Evolutionary conservation across 2,113 vertebrate species (phyloP).

Genomic region (Ardeotis arabs): DNA sequence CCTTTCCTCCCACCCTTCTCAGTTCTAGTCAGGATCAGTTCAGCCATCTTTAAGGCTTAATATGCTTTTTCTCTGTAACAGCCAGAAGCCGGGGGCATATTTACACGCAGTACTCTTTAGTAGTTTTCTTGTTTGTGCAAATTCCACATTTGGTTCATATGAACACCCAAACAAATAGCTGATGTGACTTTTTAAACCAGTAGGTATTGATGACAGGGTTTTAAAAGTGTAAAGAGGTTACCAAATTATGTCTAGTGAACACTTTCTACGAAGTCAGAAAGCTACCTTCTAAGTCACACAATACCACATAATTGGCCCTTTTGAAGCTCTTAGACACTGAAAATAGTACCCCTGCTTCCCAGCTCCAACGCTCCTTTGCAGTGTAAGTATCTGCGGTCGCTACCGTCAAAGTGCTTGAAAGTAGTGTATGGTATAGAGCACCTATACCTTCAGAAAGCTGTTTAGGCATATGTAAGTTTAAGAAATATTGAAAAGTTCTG

Average conservation of each 20-base stretch:
- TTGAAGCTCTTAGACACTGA: neutral
- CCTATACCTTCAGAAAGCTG: neutral
- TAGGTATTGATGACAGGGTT: neutral
- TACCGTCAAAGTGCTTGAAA: neutral
- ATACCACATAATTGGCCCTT: neutral
- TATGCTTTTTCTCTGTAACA: neutral
- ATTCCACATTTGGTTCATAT: neutral
- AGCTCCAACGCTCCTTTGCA: accelerated
- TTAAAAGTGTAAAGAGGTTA: neutral
- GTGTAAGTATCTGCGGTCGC: neutral
- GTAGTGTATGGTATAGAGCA: neutral
- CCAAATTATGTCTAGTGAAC: neutral
- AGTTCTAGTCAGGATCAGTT: neutral
- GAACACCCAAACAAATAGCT: neutral
- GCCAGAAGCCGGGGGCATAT: neutral
- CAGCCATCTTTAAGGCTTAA: neutral
- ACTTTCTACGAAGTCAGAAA: neutral
- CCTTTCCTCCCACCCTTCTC: neutral
- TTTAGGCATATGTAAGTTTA: neutral
- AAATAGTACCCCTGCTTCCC: neutral
- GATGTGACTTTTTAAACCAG: neutral
- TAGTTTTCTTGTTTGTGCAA: neutral
- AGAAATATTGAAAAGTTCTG: neutral
- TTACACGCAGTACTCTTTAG: neutral
- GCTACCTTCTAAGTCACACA: neutral